phyloP scores from a whole-genome alignment of 2,797 vertebrate species.

The Gouania willdenowi region DNA sequence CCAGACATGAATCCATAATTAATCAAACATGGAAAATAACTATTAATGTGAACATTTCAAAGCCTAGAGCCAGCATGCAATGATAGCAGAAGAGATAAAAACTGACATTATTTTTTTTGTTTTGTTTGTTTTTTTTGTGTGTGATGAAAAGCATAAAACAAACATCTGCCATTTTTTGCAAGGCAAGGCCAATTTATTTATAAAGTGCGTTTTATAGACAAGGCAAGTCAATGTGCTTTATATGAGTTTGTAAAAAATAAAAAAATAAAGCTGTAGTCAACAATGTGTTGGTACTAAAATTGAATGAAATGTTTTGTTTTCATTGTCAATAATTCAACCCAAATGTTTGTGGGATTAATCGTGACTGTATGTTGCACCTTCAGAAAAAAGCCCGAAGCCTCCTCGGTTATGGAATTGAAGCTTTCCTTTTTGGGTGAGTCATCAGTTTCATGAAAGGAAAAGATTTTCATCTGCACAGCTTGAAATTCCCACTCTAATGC shows the following conservation, averaged over 20 bases:
- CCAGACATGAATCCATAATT: too few species aligned
- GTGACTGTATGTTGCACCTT: constrained; percentile 26
- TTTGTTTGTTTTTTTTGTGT: too few species aligned
- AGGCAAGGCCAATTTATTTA: too few species aligned
- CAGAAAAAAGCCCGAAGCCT: constrained; percentile 39
- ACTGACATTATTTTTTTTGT: too few species aligned
- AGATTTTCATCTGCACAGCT: constrained; percentile 48
- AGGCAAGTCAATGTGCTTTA: too few species aligned
- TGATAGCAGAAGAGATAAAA: constrained; percentile 12
- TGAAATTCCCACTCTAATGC: constrained; percentile 29
- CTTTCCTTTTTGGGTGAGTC: constrained; percentile 54
- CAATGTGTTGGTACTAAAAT: too few species aligned
- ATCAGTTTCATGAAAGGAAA: constrained; percentile 45
- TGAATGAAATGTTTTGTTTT: constrained; percentile 20
- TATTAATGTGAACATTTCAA: constrained; percentile 7
- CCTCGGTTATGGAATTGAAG: constrained; percentile 52
- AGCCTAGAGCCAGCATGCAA: constrained; percentile 21
- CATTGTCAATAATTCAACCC: constrained; percentile 22
- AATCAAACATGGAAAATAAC: constrained; percentile 16
- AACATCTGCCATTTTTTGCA: too few species aligned
- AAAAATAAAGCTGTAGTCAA: too few species aligned
- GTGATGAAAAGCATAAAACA: too few species aligned
- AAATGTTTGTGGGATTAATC: constrained; percentile 43
- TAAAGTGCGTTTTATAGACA: too few species aligned
- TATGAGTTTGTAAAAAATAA: too few species aligned